phyloP scores from a whole-genome alignment of 2,113 vertebrate species.

The Lontra canadensis region DNA sequence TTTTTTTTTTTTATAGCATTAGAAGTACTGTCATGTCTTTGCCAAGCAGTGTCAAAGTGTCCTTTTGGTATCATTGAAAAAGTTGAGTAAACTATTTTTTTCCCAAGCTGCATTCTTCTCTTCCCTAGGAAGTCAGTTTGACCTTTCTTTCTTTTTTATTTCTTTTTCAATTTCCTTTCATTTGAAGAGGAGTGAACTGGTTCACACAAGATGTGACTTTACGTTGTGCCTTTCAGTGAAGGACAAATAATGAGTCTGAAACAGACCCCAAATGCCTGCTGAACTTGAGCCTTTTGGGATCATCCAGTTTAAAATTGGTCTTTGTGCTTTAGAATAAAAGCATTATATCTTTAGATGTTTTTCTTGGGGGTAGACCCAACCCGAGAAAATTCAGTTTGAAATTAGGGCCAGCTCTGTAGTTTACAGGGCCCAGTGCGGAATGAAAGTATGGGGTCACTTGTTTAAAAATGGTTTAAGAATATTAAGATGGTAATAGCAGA shows the following conservation, averaged over 20 bases:
- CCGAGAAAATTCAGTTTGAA: neutral
- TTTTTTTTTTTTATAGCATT: neutral
- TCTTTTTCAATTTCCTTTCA: constrained; percentile 71
- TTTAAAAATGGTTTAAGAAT: constrained; percentile 9
- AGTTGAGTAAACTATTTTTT: constrained; percentile 71
- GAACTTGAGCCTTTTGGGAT: constrained; percentile 52
- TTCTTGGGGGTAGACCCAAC: neutral
- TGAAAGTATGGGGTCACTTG: neutral
- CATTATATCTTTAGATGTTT: neutral
- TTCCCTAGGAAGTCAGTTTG: constrained; percentile 70
- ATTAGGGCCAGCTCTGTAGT: neutral
- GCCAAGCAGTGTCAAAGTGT: constrained; percentile 63
- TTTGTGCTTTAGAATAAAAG: constrained; percentile 38
- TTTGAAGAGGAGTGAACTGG: constrained; percentile 62
- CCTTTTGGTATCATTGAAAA: constrained; percentile 64
- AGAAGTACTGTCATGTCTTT: constrained; percentile 55
- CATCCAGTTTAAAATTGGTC: constrained; percentile 48
- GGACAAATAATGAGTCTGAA: constrained; percentile 70
- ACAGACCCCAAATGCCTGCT: constrained; percentile 54
- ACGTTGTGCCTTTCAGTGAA: constrained; percentile 63
- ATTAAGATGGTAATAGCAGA: neutral
- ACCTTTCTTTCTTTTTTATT: constrained; percentile 68
- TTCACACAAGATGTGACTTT: constrained; percentile 69
- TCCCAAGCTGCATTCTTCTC: constrained; percentile 50
- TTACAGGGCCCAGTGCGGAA: neutral